phyloP scores from a whole-genome alignment of 2,113 vertebrate species.

The Labeo rohita region DNA sequence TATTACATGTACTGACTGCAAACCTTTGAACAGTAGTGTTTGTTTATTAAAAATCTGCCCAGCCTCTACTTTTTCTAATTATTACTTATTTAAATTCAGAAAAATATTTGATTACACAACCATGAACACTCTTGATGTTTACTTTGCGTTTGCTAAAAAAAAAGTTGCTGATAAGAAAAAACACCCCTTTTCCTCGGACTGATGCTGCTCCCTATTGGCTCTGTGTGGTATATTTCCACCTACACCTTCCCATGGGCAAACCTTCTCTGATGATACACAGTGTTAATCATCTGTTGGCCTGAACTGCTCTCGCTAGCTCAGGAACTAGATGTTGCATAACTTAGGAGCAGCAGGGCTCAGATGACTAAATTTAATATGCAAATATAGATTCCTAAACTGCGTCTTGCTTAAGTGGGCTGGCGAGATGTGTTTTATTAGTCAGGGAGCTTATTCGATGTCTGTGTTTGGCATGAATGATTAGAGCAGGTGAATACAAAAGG shows the following conservation, averaged over 20 bases:
- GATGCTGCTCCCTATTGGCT: not conserved
- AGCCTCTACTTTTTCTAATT: not conserved
- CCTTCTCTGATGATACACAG: not conserved
- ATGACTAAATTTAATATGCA: not conserved
- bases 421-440: not conserved
- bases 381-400: not conserved
- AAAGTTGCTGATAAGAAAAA: not conserved
- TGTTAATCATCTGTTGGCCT: not conserved
- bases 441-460: not conserved
- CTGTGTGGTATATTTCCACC: not conserved
- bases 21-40: too few relatives aligned
- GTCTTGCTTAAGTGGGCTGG: not conserved
- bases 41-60: too few relatives aligned
- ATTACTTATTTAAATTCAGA: not conserved
- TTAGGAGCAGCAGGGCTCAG: not conserved
- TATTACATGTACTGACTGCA: too few relatives aligned
- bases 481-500: not conserved
- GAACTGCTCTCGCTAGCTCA: not conserved
- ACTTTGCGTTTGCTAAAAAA: not conserved
- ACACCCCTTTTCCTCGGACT: not conserved
- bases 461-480: not conserved
- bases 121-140: not conserved
- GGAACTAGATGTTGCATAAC: not conserved
- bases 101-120: not conserved
- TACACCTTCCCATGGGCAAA: not conserved